phyloP scores from a whole-genome alignment of 2,888 invertebrate species.

The Eumacrocentrus americanus region DNA sequence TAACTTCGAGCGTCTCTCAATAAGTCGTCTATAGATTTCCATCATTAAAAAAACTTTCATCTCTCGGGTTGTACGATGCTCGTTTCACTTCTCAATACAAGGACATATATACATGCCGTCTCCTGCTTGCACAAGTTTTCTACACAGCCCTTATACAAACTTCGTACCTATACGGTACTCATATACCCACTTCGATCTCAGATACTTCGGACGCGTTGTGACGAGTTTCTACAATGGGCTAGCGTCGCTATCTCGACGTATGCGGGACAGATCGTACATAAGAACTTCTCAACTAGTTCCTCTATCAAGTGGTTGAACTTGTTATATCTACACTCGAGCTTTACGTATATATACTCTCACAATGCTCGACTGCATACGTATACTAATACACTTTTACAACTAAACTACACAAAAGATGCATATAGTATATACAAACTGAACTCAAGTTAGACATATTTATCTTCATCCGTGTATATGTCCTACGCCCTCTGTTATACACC shows the following conservation, averaged over 20 bases:
- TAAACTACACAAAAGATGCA: neutral
- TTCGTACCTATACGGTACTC: neutral
- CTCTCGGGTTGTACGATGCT: no score
- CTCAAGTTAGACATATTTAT: no score
- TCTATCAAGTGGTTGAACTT: constrained; percentile 19
- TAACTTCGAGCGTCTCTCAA: no score
- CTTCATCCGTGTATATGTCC: no score
- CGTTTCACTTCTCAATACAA: no score
- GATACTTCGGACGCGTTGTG: neutral
- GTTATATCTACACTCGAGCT: neutral
- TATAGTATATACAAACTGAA: no score
- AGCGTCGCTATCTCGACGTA: constrained; percentile 33
- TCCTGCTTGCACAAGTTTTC: no score
- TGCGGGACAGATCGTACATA: constrained; percentile 37
- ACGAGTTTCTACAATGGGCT: constrained; percentile 10
- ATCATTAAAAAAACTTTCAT: no score
- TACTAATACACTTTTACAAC: neutral
- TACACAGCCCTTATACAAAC: no score
- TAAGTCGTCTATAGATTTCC: no score
- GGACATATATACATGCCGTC: no score
- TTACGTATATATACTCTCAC: neutral
- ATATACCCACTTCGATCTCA: neutral
- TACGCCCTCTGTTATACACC: no score
- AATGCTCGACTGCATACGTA: neutral
- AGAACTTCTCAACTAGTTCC: constrained; percentile 49